These are phyloP conservation scores for Scaptomyza graminum DNA, from an alignment of 1,140 invertebrate species.

Conservation along the genomic window DNA sequence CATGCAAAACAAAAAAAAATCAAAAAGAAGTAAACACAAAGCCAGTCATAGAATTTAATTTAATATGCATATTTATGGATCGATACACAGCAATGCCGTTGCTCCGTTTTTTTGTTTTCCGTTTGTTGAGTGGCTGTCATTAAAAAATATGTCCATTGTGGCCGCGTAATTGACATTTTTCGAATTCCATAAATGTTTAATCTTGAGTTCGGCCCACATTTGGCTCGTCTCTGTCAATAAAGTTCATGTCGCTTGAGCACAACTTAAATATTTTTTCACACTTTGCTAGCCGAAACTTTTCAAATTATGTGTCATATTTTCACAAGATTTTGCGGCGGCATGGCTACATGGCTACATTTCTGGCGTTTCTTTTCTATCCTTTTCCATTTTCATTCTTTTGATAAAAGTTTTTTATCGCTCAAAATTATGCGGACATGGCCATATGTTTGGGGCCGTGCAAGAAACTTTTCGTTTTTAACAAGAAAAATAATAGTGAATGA, in stretches of 20 bases:
- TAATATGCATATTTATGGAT: neutral
- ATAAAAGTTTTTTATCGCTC: constrained; percentile 75
- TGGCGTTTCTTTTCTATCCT: constrained; percentile 2
- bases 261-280: constrained; percentile 80
- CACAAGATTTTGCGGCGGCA: constrained; percentile 8
- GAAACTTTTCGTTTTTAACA: constrained; percentile 59
- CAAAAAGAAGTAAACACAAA: constrained; percentile 17
- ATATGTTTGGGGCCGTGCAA: constrained; percentile 59
- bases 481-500: constrained; percentile 12
- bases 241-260: constrained; percentile 53
- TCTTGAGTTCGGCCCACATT: constrained; percentile 5
- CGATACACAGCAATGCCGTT: neutral
- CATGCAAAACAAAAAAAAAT: constrained; percentile 1
- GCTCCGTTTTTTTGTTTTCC: neutral
- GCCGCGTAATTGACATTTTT: constrained; percentile 53
- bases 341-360: constrained; percentile 14
- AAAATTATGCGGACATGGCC: constrained; percentile 69
- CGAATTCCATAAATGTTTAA: constrained; percentile 63
- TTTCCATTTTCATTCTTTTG: constrained; percentile 12
- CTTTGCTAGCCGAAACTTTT: constrained; percentile 74
- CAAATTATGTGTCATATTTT: constrained; percentile 72
- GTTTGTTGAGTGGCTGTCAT: constrained; percentile 49
- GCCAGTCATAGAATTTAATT: constrained; percentile 18
- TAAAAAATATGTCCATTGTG: constrained; percentile 1
- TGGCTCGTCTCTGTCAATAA: constrained; percentile 39